A percentile compares a stretch with the other conserved stretches of the same genome.
Evolutionary conservation across 2,113 vertebrate species (phyloP).

Genomic region (Thamnaconus septentrionalis): DNA sequence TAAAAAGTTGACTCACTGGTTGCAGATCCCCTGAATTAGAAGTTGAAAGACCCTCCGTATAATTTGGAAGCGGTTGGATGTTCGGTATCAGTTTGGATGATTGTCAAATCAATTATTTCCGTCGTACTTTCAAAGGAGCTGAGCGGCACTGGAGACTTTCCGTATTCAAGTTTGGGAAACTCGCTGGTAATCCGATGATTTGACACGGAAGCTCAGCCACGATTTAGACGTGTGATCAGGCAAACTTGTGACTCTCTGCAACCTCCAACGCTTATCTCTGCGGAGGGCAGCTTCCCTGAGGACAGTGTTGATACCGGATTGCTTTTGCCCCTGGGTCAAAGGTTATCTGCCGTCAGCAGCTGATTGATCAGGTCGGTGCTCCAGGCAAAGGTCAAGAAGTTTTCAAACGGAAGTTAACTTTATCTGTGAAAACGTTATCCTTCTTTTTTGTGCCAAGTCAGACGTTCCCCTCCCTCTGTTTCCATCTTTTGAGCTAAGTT

Average conservation of each 20-base stretch:
- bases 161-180: no score
- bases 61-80: no score
- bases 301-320: slow-evolving; percentile 47
- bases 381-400: slow-evolving; percentile 26
- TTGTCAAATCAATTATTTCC: no score
- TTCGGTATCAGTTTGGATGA: no score
- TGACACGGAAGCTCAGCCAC: neutral
- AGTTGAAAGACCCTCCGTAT: no score
- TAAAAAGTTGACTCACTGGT: no score
- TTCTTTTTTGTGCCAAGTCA: neutral
- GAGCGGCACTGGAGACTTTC: no score
- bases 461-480: neutral
- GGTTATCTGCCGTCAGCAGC: slow-evolving; percentile 49
- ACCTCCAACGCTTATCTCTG: slow-evolving; percentile 26
- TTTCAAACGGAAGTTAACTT: slow-evolving; percentile 35
- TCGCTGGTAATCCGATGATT: neutral
- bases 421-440: no score
- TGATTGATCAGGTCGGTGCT: slow-evolving; percentile 14
- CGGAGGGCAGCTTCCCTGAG: slow-evolving; percentile 5
- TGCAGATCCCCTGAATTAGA: no score
- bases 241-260: slow-evolving; percentile 13
- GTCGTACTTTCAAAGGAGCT: no score
- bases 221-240: slow-evolving; percentile 34
- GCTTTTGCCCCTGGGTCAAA: slow-evolving; percentile 42
- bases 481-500: no score